Base-by-base conservation (phyloP, 2,113 vertebrate species). In the Hiodon alosoides region DNA sequence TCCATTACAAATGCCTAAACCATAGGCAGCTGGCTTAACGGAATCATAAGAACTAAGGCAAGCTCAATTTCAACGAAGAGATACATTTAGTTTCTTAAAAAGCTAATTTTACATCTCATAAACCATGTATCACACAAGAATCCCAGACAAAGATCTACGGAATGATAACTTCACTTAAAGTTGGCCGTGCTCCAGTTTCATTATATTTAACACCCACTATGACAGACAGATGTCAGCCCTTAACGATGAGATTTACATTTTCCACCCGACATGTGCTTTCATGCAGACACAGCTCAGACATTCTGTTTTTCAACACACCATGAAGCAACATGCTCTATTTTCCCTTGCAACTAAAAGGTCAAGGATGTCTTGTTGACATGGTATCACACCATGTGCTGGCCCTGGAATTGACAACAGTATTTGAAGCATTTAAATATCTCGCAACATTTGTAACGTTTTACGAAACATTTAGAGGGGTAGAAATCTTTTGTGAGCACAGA, bases 201-300 rank as follows among this genome's bases (percentile, higher is more conserved):
- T 53, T 57, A 55, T 52, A 72, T 7, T 3, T 31, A 62, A 4
- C 11, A 10, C 47, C 14, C 46, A 17, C 57, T 13, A 16, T 10
- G 47, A 52, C 59, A 62, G 59, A 4, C 7, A 52, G 48, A 46
- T 14, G 5, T 5, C 59, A 53, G 48, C 5, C 8, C 50, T 47
- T 64, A 17, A 54, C 52, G 16, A 54, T 5, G 6, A 10, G 68
- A 53, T 55, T 55, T 31, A 10, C 51, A 17, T 57, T 54, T 16
- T 1, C 70, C n/a, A 60, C 8, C 70, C 59, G 55, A 60, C 70
- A n/a, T 60, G 70, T 72, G 57, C 9, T 46, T 48, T 72, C 65
- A 74, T 11, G 65, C 54, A 47, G 64, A 67, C 54, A 11, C 31
- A 55, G 62, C 31, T 67, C 62, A 16, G 51, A 67, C 52, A 67